Base-by-base conservation (phyloP, 1,140 invertebrate species). In the Leptinotarsa undecemlineata region DNA sequence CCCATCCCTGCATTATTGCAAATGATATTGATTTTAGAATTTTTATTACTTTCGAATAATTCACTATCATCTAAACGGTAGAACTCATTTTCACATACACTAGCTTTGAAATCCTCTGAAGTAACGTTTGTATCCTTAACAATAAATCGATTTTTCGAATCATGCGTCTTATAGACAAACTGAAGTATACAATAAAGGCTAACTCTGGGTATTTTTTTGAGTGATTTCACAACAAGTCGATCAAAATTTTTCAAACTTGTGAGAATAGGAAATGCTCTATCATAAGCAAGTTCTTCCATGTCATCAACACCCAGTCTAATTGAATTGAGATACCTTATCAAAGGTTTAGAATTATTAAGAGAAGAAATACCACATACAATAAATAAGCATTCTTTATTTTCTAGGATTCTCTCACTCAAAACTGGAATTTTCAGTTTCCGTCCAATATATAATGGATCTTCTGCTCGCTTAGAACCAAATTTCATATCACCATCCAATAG, bases 1-100 rank as follows among this genome's bases (percentile, higher is more conserved):
- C 68, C 68, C 68, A 48, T 69, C 1, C 68, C 68, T 48, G 68
- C 68, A 48, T 69, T 48, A 14, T 69, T 69, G 47, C 68, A 69
- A 48, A 69, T 48, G 20, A 69, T 57, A 48, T 69, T 69, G 17
- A 69, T 19, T 19, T 21, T n/a, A 8, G 33, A 19, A 20, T 69
- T 17, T 19, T 19, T 17, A 47, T 21, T 47, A 48, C 19, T 48
- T n/a, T 48, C 42, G n/a, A 48, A 11, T 15, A 69, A 48, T 48
- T 21, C 19, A 6, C 15, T 48, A 47, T 69, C 68, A n/a, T 11
- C 48, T 11, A 48, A 48, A 6, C 6, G 48, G 1, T 48, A 26
- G 19, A n/a, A 48, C 19, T 69, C 42, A 57, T 57, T 57, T 57
- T 57, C 51, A 57, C 51, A 57, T 20, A 69, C 11, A 69, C 47